Percentiles rank a stretch among this genome's conserved stretches.
Evolutionary conservation across 2,888 invertebrate species (phyloP).

Genomic region (Archips crataeganus): DNA sequence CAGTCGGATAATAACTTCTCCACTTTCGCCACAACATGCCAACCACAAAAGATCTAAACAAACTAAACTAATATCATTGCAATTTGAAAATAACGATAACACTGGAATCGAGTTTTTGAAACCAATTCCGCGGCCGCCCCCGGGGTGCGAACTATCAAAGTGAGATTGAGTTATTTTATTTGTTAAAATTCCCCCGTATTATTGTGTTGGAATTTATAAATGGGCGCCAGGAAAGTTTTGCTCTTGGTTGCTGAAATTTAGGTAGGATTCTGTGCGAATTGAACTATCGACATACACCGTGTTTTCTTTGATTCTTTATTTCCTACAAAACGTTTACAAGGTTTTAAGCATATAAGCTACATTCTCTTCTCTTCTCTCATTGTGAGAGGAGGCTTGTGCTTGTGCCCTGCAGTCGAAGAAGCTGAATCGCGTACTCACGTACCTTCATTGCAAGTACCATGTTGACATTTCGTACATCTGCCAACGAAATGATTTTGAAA

Average conservation of each 20-base stretch:
- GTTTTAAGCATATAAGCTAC: no score
- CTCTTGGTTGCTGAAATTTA: not conserved
- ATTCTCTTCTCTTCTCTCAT: no score
- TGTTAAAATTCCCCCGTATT: slow-evolving; percentile 19
- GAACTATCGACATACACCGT: no score
- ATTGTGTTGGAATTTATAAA: slow-evolving; percentile 15
- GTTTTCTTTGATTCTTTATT: no score
- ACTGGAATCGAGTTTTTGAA: slow-evolving; percentile 61
- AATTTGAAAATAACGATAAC: slow-evolving; percentile 69
- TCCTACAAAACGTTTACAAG: no score
- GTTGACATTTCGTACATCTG: no score
- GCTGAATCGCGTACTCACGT: no score
- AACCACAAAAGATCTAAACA: slow-evolving; percentile 15
- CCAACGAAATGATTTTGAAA: no score
- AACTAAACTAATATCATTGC: slow-evolving; percentile 54
- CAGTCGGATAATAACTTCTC: no score
- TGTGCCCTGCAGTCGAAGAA: no score
- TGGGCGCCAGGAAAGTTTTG: not conserved
- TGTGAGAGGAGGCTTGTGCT: no score
- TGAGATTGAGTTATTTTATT: slow-evolving; percentile 32
- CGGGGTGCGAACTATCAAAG: slow-evolving; percentile 19
- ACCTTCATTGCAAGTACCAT: no score
- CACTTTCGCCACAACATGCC: not conserved
- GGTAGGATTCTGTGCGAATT: not conserved
- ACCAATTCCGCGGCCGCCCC: slow-evolving; percentile 18